Percentiles rank a stretch among this genome's conserved stretches.
phyloP scores from a whole-genome alignment of 2,888 invertebrate species.

The Eurytoma californica region DNA sequence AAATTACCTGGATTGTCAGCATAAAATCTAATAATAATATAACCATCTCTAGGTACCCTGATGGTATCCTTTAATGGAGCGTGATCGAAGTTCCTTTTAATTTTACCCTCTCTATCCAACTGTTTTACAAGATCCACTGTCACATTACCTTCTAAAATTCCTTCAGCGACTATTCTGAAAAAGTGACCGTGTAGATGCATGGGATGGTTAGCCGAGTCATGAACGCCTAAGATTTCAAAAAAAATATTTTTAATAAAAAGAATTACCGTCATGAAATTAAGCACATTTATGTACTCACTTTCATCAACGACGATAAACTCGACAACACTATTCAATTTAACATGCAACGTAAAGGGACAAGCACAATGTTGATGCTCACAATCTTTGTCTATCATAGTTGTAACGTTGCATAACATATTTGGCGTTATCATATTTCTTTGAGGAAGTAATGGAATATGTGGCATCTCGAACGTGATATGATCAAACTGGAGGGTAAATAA shows the following conservation, averaged over 20 bases:
- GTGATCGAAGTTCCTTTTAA: slow-evolving; percentile 77
- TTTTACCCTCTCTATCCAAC: slow-evolving; percentile 82
- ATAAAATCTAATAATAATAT: slow-evolving; percentile 88
- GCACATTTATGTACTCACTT: slow-evolving; percentile 76
- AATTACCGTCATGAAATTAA: no score
- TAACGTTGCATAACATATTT: slow-evolving; percentile 85
- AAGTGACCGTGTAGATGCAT: slow-evolving; percentile 91
- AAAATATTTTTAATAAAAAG: no score
- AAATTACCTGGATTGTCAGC: slow-evolving; percentile 80
- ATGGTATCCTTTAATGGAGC: slow-evolving; percentile 84
- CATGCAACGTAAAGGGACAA: slow-evolving; percentile 86
- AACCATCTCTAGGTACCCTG: slow-evolving; percentile 93
- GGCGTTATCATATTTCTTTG: slow-evolving; percentile 80
- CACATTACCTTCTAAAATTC: slow-evolving; percentile 73
- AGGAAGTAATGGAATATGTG: slow-evolving; percentile 83
- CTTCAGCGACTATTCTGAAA: slow-evolving; percentile 85
- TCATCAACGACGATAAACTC: slow-evolving; percentile 91
- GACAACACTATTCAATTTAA: slow-evolving; percentile 82
- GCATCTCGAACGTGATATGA: slow-evolving; percentile 87
- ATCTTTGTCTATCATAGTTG: slow-evolving; percentile 77
- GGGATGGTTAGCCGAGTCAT: slow-evolving; percentile 84
- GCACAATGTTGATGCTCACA: slow-evolving; percentile 87
- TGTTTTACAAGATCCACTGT: slow-evolving; percentile 83
- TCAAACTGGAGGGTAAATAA: slow-evolving; percentile 91
- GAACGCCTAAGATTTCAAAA: no score